Evolutionary conservation across 2,113 vertebrate species (phyloP), one percentile per base, ranked within the genome.

Genomic region (Athene noctua): DNA sequence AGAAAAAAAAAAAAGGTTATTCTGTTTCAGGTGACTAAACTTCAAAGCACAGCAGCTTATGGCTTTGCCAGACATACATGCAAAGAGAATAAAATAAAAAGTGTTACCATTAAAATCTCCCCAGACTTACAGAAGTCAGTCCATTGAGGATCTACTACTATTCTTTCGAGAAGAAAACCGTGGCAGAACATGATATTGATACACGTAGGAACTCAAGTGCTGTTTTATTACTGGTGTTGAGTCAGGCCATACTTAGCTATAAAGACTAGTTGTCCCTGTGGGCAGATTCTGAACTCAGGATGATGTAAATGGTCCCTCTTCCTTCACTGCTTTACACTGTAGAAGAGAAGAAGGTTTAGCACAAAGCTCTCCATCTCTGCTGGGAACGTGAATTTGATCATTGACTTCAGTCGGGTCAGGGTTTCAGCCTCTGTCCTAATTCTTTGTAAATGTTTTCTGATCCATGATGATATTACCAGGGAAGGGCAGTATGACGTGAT

Each of bases 361-460:
- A 26, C 13, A 73, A 77, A 85, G 1, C 40, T 74, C 26, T 27
- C 3, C 16, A 1, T 52, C 44, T 65, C 77, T 85, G 72, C 49
- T 79, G 72, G 92, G 65, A 80, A 38, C 3, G 46, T 21, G 79
- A 72, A 67, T 88, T 91, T 84, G 59, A 67, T 61, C 83, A 18
- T 30, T 75, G 91, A 32, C 77, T 94, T 66, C 54, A 77, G 47
- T 7, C 0, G 0, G 75, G 82, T 88, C 85, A 80, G 72, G 29
- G 46, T 44, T 93, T 83, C 80, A 86, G 70, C 68, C 90, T 71
- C 65, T 59, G 44, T 55, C 72, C 57, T 71, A 73, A 71, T 71
- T 59, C 72, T 95, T 92, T 89, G 80, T 97, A 83, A 86, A 67
- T 44, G 65, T 90, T 92, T 86, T 67, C 92, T 92, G 63, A 84